Percentiles rank a stretch among this genome's conserved stretches.
Conservation (phyloP, 2,797 vertebrate genomes). For the Ataeniobius toweri region DNA sequence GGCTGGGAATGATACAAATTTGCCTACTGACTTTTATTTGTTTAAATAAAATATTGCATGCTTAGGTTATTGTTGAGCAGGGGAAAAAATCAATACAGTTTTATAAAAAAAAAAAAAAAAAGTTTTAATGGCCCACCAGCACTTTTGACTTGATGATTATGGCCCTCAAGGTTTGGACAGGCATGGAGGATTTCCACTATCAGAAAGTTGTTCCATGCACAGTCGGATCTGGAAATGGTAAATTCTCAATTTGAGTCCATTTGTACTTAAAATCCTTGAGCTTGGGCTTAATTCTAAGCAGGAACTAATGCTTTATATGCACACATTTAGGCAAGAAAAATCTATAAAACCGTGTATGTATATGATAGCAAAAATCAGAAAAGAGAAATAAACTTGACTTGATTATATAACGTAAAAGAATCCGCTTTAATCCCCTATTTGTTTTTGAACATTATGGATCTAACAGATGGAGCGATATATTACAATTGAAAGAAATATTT, state of each 20-base stretch:
- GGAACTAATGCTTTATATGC: background rate
- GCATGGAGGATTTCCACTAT: no score
- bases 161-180: no score
- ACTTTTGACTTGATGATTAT: no score
- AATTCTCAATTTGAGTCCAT: background rate
- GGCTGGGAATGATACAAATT: no score
- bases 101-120: no score
- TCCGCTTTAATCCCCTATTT: background rate
- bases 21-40: no score
- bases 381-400: background rate
- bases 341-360: background rate
- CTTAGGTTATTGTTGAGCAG: no score
- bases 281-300: background rate
- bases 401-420: background rate
- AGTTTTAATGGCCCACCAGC: no score
- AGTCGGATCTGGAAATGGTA: background rate
- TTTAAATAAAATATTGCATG: no score
- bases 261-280: background rate
- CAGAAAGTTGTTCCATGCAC: background rate
- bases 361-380: background rate
- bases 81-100: no score
- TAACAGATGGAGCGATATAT: background rate
- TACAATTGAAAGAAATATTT: no score
- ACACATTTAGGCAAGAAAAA: background rate
- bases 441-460: background rate